Base-by-base conservation (phyloP, 2,113 vertebrate species). In the Rynchops niger region DNA sequence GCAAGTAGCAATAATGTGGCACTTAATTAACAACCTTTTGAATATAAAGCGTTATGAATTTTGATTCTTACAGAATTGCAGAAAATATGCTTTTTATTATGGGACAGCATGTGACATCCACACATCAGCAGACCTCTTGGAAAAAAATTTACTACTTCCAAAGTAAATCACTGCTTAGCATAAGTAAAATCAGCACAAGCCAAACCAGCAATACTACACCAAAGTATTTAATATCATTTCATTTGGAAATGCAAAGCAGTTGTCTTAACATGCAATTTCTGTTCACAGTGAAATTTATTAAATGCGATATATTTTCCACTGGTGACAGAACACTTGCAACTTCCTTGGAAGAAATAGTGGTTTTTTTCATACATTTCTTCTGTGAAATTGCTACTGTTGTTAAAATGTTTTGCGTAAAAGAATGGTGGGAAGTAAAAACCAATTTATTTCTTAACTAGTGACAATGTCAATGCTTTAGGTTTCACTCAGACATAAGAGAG, bases 171-270 rank as follows among this genome's bases (percentile, higher is more conserved):
- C 58, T 91, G 61, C 93, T 93, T 61, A 89, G n/a, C 62, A 30
- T 30, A 67, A 91, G 55, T 71, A 84, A 93, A 95, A 91, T 69
- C 58, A 79, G 56, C 62, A 76, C 30, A 47, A 66, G 47, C 53
- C 62, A 63, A 56, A 30, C 61, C 81, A 73, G 71, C 49, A 76
- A 26, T 76, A 25, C 61, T 56, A 23, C 58, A 82, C 77, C 53
- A 23, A 52, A 62, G 50, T 93, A 70, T 89, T 89, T 91, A 69
- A 43, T 59, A n/a, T 61, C 17, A 52, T 72, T 94, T 82, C 49
- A 30, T 49, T 93, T 95, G 66, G n/a, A 95, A 97, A 95, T 94
- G 91, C 70, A 70, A 72, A 95, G 42, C 58, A 73, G 52, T 92
- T 89, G 62, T 62, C 80, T 78, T 42, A 61, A 30, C 9, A 4